Evolutionary conservation across 2,797 vertebrate genomes (phyloP), one percentile per base, ranked within the genome.

Genomic region (Mus caroli): DNA sequence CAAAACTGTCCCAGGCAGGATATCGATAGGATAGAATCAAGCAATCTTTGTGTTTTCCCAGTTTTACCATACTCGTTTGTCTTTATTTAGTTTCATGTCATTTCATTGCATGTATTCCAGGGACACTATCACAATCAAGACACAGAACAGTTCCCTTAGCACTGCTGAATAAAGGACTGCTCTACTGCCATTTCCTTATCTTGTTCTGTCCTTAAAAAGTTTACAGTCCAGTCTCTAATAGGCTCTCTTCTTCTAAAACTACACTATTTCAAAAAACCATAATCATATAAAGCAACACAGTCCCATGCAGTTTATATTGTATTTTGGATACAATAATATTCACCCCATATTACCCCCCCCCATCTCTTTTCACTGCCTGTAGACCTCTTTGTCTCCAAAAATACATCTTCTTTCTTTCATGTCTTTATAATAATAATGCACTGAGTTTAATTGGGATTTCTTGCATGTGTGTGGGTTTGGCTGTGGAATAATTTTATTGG

Each of bases 1-100:
- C 14, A 89, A 82, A 80, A 85, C 54, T 76, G 34, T 86, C 67
- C 80, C 52, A 84, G 19, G 37, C 64, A 92, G 62, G 28, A 69
- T 90, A 93, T 22, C 50, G 8, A 43, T 10, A 80, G 46, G 28
- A 79, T 79, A 80, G 52, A 91, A 87, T 37, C 34, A 24, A 87
- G 11, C 6, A 50, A 26, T 40, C 56, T 92, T 87, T 79, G 37
- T 82, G 46, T 52, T 92, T 96, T 75, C 11, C 52, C 4, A 54
- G 31, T 88, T 91, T 93, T n/a, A 12, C 19, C 75, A 31, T 46
- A 43, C 24, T 75, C n/a, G 31, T 92, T 76, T 97, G 43, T 75
- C 40, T 77, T 50, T 80, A 14, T 90, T 90, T 64, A 77, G n/a
- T 40, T 78, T 52, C 58, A n/a, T 80, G 56, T 7, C 56, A 60